Base-by-base conservation (phyloP, 2,113 vertebrate species). In the Periophthalmus modestus region DNA sequence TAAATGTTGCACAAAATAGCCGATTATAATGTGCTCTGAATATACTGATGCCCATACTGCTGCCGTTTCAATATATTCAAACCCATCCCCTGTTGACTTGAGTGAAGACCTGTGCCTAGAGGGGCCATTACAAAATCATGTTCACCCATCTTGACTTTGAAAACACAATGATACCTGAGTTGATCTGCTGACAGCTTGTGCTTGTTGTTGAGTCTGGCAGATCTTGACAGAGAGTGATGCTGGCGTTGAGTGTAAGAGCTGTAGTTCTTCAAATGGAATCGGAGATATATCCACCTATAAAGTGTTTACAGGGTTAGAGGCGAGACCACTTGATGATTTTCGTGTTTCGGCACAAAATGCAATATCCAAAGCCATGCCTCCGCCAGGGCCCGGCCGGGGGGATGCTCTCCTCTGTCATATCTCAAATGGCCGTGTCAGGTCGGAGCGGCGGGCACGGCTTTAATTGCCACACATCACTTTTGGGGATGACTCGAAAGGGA, bases 401-500 rank as follows among this genome's bases (percentile, higher is more conserved):
- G 84, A 89, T 14, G 5, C 43, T 82, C 71, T 66, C 43, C 67
- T 62, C 19, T 78, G 76, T 80, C 78, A 87, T 87, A 88, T 82
- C 81, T 91, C 82, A 87, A 73, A 82, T 57, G 72, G 33, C 83
- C 87, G 87, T 86, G 81, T 91, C 89, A 88, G 83, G 69, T 73
- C 33, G 85, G 81, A 86, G 34, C 71, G 50, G 55, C 46, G 69
- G 76, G 61, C 75, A 46, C 69, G 59, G 66, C 69, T 84, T 83
- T 87, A 88, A 89, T n/a, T 84, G 79, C 66, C 34, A 57, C 67
- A 61, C 76, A 82, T 87, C 81, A 80, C 82, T 88, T 90, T 85
- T 76, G 70, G 55, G 82, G 77, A 74, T 28, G 57, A 63, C 67
- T 85, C 70, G 72, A 75, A 75, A 83, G 79, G 74, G 67, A 82